Base-by-base conservation (phyloP, 1,140 invertebrate genomes). In the Drosophila arizonae region DNA sequence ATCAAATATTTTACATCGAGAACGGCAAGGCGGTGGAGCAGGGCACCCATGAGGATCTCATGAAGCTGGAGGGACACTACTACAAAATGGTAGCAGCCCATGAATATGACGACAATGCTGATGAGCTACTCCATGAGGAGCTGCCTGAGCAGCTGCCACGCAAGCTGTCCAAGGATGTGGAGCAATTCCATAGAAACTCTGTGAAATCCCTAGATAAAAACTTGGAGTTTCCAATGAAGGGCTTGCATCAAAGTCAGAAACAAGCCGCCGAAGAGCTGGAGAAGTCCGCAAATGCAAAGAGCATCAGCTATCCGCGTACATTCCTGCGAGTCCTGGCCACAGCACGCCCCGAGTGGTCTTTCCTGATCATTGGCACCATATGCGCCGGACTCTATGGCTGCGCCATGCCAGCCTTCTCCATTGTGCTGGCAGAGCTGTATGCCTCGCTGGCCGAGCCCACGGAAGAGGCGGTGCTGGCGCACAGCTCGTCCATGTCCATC, bases 371-470 rank as follows among this genome's bases (percentile, higher is more conserved):
- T 28, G 97, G 96, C 1, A 93, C 95, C 48, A 71, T 97, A 1
- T 94, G 94, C 3, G 94, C 96, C 1, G 91, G 95, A 0, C 91
- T 95, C 6, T 94, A 95, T 55, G 97, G 97, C 3, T 93, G 94
- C 0, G 94, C 95, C 8, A 95, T 96, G 76, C 97, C 97, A 0
- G 93, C 94, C 4, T 98, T 97, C 90, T 96, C 96, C 0, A 92
- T 98, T 8, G 88, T 98, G 0, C 96, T 98, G 84, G 96, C 96
- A 28, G 95, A 97, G 82, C 95, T 98, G 30, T 94, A 96, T 63
- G 95, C 95, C 67, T 87, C 90, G 0, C 64, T 92, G 24, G 79
- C 75, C 92, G 94, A 63, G 82, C 92, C 86, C 3, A 93, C 96
- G 56, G 91, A 94, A 5, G 91, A 94, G 1, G 92, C 93, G 66